These are phyloP conservation scores for Empis stercorea DNA, from an alignment of 2,888 invertebrate species.

Conservation along the genomic window DNA sequence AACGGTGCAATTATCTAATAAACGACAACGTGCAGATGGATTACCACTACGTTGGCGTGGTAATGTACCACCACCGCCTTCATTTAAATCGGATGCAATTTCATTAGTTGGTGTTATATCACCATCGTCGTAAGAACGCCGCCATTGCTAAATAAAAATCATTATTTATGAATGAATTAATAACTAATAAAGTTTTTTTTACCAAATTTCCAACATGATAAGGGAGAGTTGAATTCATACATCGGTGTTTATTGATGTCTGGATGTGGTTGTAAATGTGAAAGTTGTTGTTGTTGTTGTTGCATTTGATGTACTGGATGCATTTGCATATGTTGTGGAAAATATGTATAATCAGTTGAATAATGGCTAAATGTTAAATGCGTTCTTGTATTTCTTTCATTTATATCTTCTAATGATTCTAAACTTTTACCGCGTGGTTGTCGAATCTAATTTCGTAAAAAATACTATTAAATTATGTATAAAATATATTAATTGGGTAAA, in stretches of 20 bases:
- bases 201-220: conserved; percentile 28
- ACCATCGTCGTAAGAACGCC: conserved; percentile 75
- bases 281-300: conserved; percentile 16
- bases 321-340: conserved; percentile 21
- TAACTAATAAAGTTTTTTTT: conserved; percentile 4
- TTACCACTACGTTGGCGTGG: conserved; percentile 49
- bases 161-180: background rate
- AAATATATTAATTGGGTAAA: background rate
- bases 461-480: background rate
- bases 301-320: conserved; percentile 17
- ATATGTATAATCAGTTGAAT: conserved; percentile 35
- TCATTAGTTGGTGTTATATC: conserved; percentile 85
- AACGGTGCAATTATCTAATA: conserved; percentile 20
- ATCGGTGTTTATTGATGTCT: conserved; percentile 8
- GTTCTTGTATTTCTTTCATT: conserved; percentile 44
- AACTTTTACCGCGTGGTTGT: conserved; percentile 71
- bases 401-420: conserved; percentile 74
- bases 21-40: conserved; percentile 15
- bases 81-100: conserved; percentile 37
- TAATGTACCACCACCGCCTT: conserved; percentile 75
- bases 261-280: conserved; percentile 17
- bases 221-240: conserved; percentile 19
- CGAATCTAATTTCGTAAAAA: conserved; percentile 43
- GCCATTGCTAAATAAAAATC: conserved; percentile 37
- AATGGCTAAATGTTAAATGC: conserved; percentile 37